Percentiles rank a stretch among this genome's conserved stretches.
Evolutionary conservation across 2,797 vertebrate genomes (phyloP).

Genomic region (Perodicticus potto): DNA sequence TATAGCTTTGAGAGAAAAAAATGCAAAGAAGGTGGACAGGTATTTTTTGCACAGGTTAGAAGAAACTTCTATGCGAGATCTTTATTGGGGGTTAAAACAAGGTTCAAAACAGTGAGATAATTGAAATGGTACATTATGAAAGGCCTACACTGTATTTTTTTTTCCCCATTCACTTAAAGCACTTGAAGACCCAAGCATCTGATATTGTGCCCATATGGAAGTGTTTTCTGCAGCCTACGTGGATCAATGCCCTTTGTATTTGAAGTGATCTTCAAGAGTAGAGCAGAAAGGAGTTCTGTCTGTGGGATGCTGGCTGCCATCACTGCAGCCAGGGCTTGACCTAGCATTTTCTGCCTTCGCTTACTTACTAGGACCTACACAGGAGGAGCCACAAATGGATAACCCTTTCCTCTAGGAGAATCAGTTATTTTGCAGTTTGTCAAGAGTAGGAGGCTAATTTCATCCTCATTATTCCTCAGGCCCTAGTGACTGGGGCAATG

Average conservation of each 20-base stretch:
- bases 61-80: constrained; percentile 48
- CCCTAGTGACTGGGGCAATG: neutral
- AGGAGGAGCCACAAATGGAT: constrained; percentile 53
- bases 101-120: constrained; percentile 54
- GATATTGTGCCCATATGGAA: neutral
- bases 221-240: constrained; percentile 28
- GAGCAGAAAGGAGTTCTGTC: neutral
- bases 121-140: constrained; percentile 61
- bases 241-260: constrained; percentile 61
- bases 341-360: neutral
- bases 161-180: constrained; percentile 61
- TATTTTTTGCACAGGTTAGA: constrained; percentile 59
- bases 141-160: constrained; percentile 57
- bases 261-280: constrained; percentile 59
- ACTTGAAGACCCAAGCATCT: constrained; percentile 41
- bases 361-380: constrained; percentile 2
- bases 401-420: constrained; percentile 5
- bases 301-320: constrained; percentile 4
- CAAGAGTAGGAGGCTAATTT: constrained; percentile 56
- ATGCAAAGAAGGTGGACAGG: constrained; percentile 54
- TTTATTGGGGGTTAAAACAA: constrained; percentile 69
- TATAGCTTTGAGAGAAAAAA: constrained; percentile 63
- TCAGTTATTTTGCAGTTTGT: constrained; percentile 57
- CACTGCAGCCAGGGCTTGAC: constrained; percentile 33
- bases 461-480: constrained; percentile 54